Base-by-base conservation (phyloP, 2,888 invertebrate genomes). In the Pseudeuparius sepicola region DNA sequence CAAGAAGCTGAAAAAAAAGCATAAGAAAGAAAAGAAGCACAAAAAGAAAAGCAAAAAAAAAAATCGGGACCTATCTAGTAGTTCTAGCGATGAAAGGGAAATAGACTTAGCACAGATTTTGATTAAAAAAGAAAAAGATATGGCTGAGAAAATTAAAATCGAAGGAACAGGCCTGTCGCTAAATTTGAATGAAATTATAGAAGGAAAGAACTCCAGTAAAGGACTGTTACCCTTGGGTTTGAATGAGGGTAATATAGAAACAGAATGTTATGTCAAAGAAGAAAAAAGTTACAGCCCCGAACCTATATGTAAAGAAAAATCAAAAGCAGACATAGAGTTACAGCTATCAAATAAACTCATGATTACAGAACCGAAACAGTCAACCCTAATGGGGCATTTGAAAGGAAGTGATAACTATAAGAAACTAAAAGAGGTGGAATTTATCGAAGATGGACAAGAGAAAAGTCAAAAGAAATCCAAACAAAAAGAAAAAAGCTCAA, bases 1-100 rank as follows among this genome's bases (percentile, higher is more conserved):
- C 13, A 70, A 70, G 39, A 66, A 70, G 45, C 73, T 71, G 46
- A 72, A 71, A 44, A 73, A 71, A 48, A 71, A 70, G 56, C 75
- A 76, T 49, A 71, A 75, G 43, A 75, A 76, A 55, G 59, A 63
- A 34, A 63, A 64, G 44, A 56, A 61, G 23, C 71, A 73, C 46
- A 75, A 74, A 43, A 67, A 66, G 44, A 67, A 44, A 56, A 47
- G 55, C 5, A 68, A 60, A 46, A 67, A 61, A 45, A 57, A 58
- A 13, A 37, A 34, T 9, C 42, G 59, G 50, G 59, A 53, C 40
- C 46, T 50, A 34, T 49, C 54, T 42, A 59, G 51, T 43, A 46
- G 49, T 33, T 49, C 54, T 40, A 57, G 50, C 41, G 49, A 50
- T 10, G 44, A 47, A 33, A 44, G 49, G 10, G 53, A 53, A 25